Base-by-base conservation (phyloP, 1,140 invertebrate species). In the Drosophila grimshawi region DNA sequence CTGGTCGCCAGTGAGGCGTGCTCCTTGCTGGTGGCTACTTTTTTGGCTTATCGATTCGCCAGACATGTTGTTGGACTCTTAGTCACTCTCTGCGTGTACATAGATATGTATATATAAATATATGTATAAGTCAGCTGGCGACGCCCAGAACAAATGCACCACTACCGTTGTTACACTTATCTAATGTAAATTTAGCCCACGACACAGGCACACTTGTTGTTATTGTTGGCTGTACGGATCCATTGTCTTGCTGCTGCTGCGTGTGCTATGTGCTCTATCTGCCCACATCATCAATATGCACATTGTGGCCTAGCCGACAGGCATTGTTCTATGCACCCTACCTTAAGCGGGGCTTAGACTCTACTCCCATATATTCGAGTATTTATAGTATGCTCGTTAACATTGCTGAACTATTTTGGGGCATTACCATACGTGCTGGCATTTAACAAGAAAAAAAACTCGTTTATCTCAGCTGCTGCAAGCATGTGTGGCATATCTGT, bases 11-110 rank as follows among this genome's bases (percentile, higher is more conserved):
- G 62, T 56, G 35, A 41, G 61, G 59, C 61, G 49, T 48, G 55
- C 60, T 62, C 75, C 75, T 68, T 53, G 60, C 69, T 63, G 73
- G 71, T 69, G 71, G 67, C 46, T 51, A 49, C 64, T 79, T 49
- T 43, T 39, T 39, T 5, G 64, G 29, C 80, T 80, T 71, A 74
- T 76, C 63, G 72, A 69, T 85, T 83, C 57, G 72, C 65, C 46
- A 52, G 57, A 57, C 69, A 62, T 67, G 46, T 8, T 77, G 39
- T 61, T 52, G 65, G 30, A 39, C 51, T 69, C 46, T 74, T 74
- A 63, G 65, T 62, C 66, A 63, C 55, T 62, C 51, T 10, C 48
- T 56, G n/a, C 39, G 3, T 33, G 32, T 19, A 30, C 33, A 27
- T 10, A 10, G 29, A 3, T 43, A 69, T 10, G 4, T 8, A 41